These are phyloP conservation scores for Pampusana beccarii DNA, from an alignment of 2,113 vertebrate genomes.

Conservation along the genomic window DNA sequence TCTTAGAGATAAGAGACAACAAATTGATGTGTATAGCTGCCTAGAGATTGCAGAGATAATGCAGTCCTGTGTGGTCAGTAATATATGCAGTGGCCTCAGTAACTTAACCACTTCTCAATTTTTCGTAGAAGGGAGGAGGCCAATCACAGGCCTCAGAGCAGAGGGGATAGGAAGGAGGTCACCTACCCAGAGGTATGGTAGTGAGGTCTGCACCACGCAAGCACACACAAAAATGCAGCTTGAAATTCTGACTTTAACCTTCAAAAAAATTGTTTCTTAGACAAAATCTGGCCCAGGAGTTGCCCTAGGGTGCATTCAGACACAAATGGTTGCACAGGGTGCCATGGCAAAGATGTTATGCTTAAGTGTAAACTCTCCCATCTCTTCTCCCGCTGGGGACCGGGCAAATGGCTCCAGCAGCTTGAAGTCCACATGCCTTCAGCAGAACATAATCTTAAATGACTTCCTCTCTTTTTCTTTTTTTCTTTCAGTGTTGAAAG, in stretches of 20 bases:
- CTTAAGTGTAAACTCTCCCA: not conserved
- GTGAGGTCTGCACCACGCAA: not conserved
- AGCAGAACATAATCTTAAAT: slow-evolving; percentile 9
- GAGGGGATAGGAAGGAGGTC: not conserved
- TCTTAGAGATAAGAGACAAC: not conserved
- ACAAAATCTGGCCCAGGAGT: not conserved
- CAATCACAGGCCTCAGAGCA: not conserved
- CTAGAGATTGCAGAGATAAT: not conserved
- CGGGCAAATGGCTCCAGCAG: not conserved
- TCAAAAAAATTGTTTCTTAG: not conserved
- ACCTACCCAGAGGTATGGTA: not conserved
- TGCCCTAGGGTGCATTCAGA: not conserved
- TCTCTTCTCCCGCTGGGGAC: rapidly evolving
- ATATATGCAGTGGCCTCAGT: not conserved
- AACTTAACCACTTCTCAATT: not conserved
- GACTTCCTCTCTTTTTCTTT: not conserved
- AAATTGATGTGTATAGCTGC: not conserved
- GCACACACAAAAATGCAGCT: not conserved
- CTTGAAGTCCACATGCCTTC: not conserved
- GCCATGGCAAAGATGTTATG: not conserved
- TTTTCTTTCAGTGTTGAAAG: not conserved
- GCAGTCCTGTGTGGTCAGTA: not conserved
- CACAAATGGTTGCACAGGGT: not conserved
- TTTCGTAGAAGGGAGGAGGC: not conserved
- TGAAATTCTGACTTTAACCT: slow-evolving; percentile 20